Conservation (phyloP, 2,888 invertebrate genomes). For the Prostheceraeus crozeri region DNA sequence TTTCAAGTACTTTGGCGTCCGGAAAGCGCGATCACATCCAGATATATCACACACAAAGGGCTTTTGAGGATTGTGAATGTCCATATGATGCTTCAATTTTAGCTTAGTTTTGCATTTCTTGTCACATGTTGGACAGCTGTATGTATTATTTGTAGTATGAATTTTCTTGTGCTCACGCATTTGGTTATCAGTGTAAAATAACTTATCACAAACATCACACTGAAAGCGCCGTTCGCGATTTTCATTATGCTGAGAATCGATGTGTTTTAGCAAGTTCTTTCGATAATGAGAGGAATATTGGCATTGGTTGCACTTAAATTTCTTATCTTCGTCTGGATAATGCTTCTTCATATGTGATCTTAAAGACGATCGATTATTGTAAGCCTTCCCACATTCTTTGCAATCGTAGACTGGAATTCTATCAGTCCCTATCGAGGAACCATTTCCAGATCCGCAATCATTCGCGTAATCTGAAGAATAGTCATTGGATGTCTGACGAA, state of each 20-base stretch:
- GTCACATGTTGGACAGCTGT: conserved; percentile 47
- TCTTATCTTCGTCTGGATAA: conserved; percentile 30
- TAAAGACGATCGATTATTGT: conserved; percentile 34
- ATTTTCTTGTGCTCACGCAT: conserved; percentile 48
- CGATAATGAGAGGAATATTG: conserved; percentile 34
- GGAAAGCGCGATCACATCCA: conserved; percentile 48
- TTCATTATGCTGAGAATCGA: conserved; percentile 22
- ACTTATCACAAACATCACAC: conserved; percentile 33
- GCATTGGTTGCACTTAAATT: conserved; percentile 36
- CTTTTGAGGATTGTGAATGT: conserved; percentile 46
- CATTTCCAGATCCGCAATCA: no score
- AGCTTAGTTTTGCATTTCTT: conserved; percentile 49
- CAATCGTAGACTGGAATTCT: no score
- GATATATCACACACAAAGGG: conserved; percentile 48
- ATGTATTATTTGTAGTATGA: conserved; percentile 46
- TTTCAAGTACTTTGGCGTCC: conserved; percentile 46
- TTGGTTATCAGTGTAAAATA: conserved; percentile 45
- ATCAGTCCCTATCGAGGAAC: no score
- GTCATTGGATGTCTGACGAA: no score
- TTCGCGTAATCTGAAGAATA: no score
- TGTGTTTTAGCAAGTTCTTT: conserved; percentile 32
- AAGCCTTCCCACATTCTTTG: conserved; percentile 29
- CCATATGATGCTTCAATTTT: conserved; percentile 46
- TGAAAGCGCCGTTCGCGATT: conserved; percentile 19
- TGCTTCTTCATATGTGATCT: conserved; percentile 35